Conservation (phyloP, 2,113 vertebrate species). For the Ifrita kowaldi region DNA sequence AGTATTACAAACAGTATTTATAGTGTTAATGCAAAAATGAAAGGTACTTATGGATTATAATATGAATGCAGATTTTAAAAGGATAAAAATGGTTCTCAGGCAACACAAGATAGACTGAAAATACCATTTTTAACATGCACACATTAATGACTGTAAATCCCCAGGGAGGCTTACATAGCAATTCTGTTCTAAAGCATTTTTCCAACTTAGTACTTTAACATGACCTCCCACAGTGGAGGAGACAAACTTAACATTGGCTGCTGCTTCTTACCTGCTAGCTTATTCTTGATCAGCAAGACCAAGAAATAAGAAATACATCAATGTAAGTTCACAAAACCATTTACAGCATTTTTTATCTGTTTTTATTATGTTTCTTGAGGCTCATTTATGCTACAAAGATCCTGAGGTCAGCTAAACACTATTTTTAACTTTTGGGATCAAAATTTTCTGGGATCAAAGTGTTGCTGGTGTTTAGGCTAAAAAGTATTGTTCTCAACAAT, state of each 20-base stretch:
- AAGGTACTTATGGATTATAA: slow-evolving; percentile 63
- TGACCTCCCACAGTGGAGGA: background rate
- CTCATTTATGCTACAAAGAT: background rate
- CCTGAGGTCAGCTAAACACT: background rate
- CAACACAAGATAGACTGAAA: slow-evolving; percentile 49
- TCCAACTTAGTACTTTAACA: slow-evolving; percentile 37
- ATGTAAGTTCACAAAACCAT: slow-evolving; percentile 7
- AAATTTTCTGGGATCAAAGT: background rate
- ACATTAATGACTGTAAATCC: slow-evolving; percentile 25
- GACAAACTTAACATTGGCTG: background rate
- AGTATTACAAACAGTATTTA: slow-evolving; percentile 78
- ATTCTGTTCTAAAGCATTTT: slow-evolving; percentile 55
- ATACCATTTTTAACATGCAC: slow-evolving; percentile 27
- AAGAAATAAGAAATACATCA: slow-evolving; percentile 28
- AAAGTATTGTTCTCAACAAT: slow-evolving; percentile 39
- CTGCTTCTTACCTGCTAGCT: background rate
- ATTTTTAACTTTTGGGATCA: background rate
- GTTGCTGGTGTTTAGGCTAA: slow-evolving; percentile 7
- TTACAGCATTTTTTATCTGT: background rate
- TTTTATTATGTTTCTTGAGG: slow-evolving; percentile 15
- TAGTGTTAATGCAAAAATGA: slow-evolving; percentile 66
- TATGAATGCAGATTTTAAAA: slow-evolving; percentile 66
- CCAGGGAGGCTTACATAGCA: slow-evolving; percentile 17
- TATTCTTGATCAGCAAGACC: slow-evolving; percentile 33
- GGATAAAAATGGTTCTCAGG: slow-evolving; percentile 70